Evolutionary conservation across 2,888 invertebrate genomes (phyloP).

Genomic region (Cosmia pyralina): DNA sequence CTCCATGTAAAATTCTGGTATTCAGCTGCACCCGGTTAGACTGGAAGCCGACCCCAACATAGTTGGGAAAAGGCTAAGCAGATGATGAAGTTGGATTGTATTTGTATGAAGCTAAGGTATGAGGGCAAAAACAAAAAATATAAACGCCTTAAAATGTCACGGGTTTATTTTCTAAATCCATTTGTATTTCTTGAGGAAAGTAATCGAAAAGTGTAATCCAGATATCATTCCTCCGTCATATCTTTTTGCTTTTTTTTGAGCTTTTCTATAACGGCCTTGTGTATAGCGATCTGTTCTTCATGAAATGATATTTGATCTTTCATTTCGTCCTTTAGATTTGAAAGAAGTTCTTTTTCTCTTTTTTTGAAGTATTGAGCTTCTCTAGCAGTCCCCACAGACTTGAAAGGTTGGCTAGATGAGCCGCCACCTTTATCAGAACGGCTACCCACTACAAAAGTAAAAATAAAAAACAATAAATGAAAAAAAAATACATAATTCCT

Average conservation of each 20-base stretch:
- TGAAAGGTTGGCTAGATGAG: background rate
- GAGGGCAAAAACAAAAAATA: background rate
- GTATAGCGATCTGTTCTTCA: conserved; percentile 21
- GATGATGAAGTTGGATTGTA: no score
- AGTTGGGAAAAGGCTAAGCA: no score
- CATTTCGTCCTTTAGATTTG: conserved; percentile 16
- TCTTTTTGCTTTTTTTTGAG: conserved; percentile 16
- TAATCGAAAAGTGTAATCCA: background rate
- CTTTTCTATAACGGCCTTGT: conserved; percentile 5
- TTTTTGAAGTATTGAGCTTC: conserved; percentile 28
- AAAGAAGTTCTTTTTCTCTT: background rate
- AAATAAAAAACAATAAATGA: background rate
- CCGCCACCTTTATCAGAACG: background rate
- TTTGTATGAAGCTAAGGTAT: no score
- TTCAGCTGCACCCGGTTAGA: no score
- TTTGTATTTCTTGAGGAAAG: background rate
- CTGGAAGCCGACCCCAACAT: no score
- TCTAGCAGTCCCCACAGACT: conserved; percentile 19
- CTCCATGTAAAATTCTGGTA: no score
- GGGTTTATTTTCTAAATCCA: background rate
- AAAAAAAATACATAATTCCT: background rate
- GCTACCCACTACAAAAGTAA: background rate
- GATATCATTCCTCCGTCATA: background rate
- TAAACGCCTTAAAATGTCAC: background rate
- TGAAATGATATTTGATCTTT: conserved; percentile 18